These are phyloP conservation scores for Brachyopa scutellaris DNA, from an alignment of 2,888 invertebrate genomes.

Conservation along the genomic window DNA sequence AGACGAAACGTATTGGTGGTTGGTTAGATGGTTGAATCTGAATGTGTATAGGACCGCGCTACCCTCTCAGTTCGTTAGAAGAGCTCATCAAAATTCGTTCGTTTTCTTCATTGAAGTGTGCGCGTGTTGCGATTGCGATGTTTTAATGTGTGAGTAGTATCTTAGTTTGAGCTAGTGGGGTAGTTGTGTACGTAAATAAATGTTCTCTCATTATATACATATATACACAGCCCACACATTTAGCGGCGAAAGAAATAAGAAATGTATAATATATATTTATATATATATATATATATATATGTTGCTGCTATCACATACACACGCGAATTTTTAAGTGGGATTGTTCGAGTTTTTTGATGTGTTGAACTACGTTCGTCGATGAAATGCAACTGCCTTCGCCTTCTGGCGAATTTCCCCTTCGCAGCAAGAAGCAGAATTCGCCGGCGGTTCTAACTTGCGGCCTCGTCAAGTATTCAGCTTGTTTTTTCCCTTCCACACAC, in stretches of 20 bases:
- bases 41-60: slow-evolving; percentile 32
- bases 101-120: slow-evolving; percentile 37
- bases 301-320: slow-evolving; percentile 34
- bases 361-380: slow-evolving; percentile 17
- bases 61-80: slow-evolving; percentile 45
- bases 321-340: slow-evolving; percentile 37
- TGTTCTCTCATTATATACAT: slow-evolving; percentile 50
- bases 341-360: slow-evolving; percentile 38
- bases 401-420: slow-evolving; percentile 73
- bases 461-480: slow-evolving; percentile 65
- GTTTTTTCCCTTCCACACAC: slow-evolving; percentile 49
- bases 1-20: slow-evolving; percentile 59
- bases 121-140: slow-evolving; percentile 27
- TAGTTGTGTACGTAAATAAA: slow-evolving; percentile 38
- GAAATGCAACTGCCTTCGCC: slow-evolving; percentile 52
- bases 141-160: slow-evolving; percentile 53
- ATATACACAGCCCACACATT: slow-evolving; percentile 19
- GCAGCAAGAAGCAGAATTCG: slow-evolving; percentile 67
- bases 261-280: too few relatives aligned
- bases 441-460: slow-evolving; percentile 75
- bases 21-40: slow-evolving; percentile 43
- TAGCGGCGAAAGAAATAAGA: slow-evolving; percentile 33
- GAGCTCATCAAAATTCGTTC: slow-evolving; percentile 49
- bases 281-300: too few relatives aligned
- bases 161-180: slow-evolving; percentile 40